Evolutionary conservation across 2,797 vertebrate genomes (phyloP), one percentile per base, ranked within the genome.

Genomic region (Onychomys leucogaster): DNA sequence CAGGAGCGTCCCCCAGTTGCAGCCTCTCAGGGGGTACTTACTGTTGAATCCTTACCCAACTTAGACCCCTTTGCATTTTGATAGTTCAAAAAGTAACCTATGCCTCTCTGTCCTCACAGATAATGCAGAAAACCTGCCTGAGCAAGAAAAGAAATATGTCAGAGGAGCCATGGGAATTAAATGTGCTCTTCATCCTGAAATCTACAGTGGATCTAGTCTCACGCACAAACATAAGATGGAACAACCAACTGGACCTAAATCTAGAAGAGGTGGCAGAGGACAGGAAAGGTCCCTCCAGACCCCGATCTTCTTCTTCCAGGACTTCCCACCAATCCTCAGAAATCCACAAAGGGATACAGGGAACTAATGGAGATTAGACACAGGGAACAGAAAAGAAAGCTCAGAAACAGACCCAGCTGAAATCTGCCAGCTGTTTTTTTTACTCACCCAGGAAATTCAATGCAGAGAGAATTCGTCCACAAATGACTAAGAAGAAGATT

Each of bases 1-100:
- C 55, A 41, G n/a, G 1, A 13, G 32, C 0, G 3, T 27, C 3
- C 13, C n/a, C 6, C 8, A 27, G 23, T 13, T 13, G 29, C 59
- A 82, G 3, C 12, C 9, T 41, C 25, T 23, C 23, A 27, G 23
- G 5, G 6, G 6, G 21, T 82, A 82, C 21, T 27, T 59, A 9
- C 3, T 59, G 11, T 27, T 14, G 27, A 25, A 8, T 37, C 21
- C 13, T 41, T n/a, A 23, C 57, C 23, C 7, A 41, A 16, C 4
- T 5, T 82, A 41, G 23, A 41, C 2, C 13, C 55, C 2, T 17
- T 41, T 82, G 13, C n/a, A 61, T 9, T 61, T 59, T 82, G 23
- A 9, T 21, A 29, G n/a, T 61, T 8, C 13, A 81, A 11, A 78
- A 52, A 8, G 2, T 61, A 13, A 61, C 23, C 4, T 29, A 41